Conservation (phyloP, 2,888 invertebrate genomes). For the Tetragonisca angustula region DNA sequence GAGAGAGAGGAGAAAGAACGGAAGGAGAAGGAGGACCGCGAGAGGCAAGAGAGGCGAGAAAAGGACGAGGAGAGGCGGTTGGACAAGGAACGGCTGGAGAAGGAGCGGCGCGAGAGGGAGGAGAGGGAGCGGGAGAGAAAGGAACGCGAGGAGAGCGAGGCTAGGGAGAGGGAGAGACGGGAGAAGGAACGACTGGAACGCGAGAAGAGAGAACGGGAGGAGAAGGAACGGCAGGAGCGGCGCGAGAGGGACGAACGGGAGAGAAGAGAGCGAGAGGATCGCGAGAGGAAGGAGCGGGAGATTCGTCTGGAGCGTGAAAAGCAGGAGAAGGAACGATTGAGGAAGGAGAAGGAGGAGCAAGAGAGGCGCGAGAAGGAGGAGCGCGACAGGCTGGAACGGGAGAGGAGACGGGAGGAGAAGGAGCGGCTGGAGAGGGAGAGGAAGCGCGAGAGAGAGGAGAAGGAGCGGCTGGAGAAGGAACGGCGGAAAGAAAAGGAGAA, state of each 20-base stretch:
- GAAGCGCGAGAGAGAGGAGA: constrained; percentile 79
- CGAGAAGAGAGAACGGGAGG: constrained; percentile 73
- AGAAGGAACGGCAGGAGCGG: constrained; percentile 72
- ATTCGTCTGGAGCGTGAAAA: constrained; percentile 70
- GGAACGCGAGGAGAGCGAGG: constrained; percentile 79
- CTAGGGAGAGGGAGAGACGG: constrained; percentile 79
- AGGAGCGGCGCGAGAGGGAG: constrained; percentile 76
- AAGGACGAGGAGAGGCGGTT: not conserved
- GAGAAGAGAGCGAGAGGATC: constrained; percentile 76
- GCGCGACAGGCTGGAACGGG: constrained; percentile 73
- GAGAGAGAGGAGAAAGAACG: constrained; percentile 68
- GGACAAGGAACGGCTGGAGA: constrained; percentile 68
- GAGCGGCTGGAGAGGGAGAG: constrained; percentile 82
- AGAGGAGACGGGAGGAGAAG: constrained; percentile 81
- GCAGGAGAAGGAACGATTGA: constrained; percentile 78
- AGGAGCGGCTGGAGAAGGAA: constrained; percentile 81
- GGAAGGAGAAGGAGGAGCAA: constrained; percentile 77
- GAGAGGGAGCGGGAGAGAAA: constrained; percentile 79
- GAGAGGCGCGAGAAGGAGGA: constrained; percentile 79
- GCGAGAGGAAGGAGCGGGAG: constrained; percentile 75
- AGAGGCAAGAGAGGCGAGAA: constrained; percentile 71
- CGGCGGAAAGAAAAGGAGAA: constrained; percentile 82
- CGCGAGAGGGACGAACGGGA: constrained; percentile 76
- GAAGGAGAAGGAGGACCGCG: constrained; percentile 70
- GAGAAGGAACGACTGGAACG: constrained; percentile 79